Percentiles rank a stretch among this genome's conserved stretches.
phyloP scores from a whole-genome alignment of 1,140 invertebrate genomes.

The Micrasema minimum region DNA sequence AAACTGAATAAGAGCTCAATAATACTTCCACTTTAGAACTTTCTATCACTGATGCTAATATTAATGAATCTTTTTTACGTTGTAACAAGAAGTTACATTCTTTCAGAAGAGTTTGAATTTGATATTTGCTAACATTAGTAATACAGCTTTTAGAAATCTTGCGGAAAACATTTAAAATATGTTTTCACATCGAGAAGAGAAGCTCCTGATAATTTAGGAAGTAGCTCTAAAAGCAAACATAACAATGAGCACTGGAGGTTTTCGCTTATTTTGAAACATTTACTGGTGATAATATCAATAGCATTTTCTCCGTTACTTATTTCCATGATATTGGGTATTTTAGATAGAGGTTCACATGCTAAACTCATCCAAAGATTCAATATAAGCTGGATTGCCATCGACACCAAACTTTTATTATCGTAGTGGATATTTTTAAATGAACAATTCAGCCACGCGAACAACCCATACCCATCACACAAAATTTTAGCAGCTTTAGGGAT shows the following conservation, averaged over 20 bases:
- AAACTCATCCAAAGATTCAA: conserved; percentile 46
- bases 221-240: conserved; percentile 44
- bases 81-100: conserved; percentile 32
- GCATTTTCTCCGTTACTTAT: conserved; percentile 28
- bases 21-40: conserved; percentile 37
- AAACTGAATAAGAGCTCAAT: conserved; percentile 28
- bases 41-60: conserved; percentile 25
- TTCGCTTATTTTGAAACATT: conserved; percentile 46
- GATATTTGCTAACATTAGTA: conserved; percentile 27
- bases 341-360: conserved; percentile 33
- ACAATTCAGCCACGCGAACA: conserved; percentile 71
- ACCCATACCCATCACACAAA: conserved; percentile 70
- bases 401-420: conserved; percentile 55
- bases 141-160: conserved; percentile 40
- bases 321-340: conserved; percentile 20
- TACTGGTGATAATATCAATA: conserved; percentile 32
- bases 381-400: conserved; percentile 34
- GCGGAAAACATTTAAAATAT: conserved; percentile 47
- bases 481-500: conserved; percentile 71
- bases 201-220: conserved; percentile 23
- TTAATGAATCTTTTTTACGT: conserved; percentile 25
- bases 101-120: conserved; percentile 41
- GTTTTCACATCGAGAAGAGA: conserved; percentile 33
- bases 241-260: conserved; percentile 38
- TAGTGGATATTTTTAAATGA: conserved; percentile 55